Evolutionary conservation across 2,113 vertebrate genomes (phyloP).

Genomic region (Cavia porcellus): DNA sequence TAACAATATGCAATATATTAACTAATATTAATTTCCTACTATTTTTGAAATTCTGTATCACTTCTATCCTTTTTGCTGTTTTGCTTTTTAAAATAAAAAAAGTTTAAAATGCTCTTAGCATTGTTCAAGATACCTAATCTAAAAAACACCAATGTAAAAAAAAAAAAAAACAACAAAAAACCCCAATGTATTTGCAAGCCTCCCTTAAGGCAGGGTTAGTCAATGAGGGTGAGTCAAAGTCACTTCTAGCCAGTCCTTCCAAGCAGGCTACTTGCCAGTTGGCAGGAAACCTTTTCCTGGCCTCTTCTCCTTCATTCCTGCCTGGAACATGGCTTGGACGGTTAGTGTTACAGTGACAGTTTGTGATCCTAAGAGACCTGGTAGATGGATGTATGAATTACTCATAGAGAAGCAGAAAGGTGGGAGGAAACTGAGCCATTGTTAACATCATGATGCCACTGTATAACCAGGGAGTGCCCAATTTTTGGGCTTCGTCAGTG

Average conservation of each 20-base stretch:
- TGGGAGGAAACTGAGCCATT: fast-evolving
- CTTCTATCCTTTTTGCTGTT: too few species aligned
- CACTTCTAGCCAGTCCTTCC: background rate
- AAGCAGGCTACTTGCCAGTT: background rate
- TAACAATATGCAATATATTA: too few species aligned
- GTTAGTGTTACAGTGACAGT: background rate
- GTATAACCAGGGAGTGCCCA: background rate
- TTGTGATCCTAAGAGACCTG: background rate
- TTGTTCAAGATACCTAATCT: background rate
- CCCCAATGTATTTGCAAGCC: background rate
- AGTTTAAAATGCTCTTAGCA: background rate
- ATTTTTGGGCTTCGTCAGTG: background rate
- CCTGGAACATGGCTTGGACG: background rate
- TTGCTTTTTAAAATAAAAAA: too few species aligned
- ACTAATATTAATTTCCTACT: too few species aligned
- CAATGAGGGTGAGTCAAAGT: background rate
- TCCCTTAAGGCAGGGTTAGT: background rate
- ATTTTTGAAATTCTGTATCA: too few species aligned
- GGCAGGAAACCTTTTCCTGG: background rate
- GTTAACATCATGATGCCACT: background rate
- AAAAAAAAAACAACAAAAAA: too few species aligned
- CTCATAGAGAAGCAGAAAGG: background rate
- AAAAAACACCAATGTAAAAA: too few species aligned
- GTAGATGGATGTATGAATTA: background rate
- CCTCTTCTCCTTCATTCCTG: background rate